Base-by-base conservation (phyloP, 2,113 vertebrate species). In the Charadrius vociferus region DNA sequence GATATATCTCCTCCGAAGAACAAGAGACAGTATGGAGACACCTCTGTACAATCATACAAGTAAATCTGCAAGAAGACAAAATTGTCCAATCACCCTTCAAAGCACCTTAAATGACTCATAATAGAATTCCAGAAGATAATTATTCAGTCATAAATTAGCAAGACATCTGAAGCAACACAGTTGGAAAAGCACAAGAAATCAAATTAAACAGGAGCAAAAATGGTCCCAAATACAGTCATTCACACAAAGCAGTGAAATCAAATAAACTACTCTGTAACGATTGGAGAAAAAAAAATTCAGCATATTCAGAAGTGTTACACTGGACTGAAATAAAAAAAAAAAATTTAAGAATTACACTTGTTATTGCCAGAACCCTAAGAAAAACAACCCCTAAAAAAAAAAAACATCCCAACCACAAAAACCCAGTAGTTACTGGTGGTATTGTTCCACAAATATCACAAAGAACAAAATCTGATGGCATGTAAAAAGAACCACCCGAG, bases 1-100 rank as follows among this genome's bases (percentile, higher is more conserved):
- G 99, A 99, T 96, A 99, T 99, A 87, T 99, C 99, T 36, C 99
- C 99, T 65, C 99, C 99, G 1, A 99, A 99, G 98, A 99, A 99
- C 79, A 99, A 96, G 37, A 99, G 98, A 3, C 99, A 99, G 96
- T 99, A 99, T 0, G 99, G 99, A n/a, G 99, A 99, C 43, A 99
- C 99, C 93, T 99, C 99, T 1, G 99, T 99, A 84, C 99, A 99
- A 66, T 99, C 99, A 41, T 99, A 99, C 91, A 99, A 97, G 97
- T 99, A 99, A 95, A 99, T 99, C 99, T 99, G 98, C 65, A 96
- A 92, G 32, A 65, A 36, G 22, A 71, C 36, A 81, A 34, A 81
- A 70, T 5, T 13, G 41, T 18, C 23, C 68, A 9, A 6, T 83
- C 65, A 95, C n/a, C 37, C 37, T 63, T 71, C 19, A 27, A 39